Conservation (phyloP, 2,888 invertebrate species). For the Serripes groenlandicus region DNA sequence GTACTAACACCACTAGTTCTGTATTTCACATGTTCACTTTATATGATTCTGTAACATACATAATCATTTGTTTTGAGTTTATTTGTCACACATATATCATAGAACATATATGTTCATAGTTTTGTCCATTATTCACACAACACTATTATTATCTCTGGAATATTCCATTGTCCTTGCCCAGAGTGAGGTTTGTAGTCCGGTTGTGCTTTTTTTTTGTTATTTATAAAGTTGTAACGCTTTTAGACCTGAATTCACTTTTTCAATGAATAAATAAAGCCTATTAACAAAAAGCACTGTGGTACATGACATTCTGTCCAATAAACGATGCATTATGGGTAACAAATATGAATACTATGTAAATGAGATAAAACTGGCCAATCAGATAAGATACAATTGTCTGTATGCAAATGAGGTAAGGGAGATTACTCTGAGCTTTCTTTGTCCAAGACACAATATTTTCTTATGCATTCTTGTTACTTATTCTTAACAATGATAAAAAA, state of each 20-base stretch:
- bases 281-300: slow-evolving; percentile 29
- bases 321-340: slow-evolving; percentile 23
- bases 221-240: too few relatives aligned
- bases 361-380: slow-evolving; percentile 29
- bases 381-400: slow-evolving; percentile 17
- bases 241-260: slow-evolving; percentile 24
- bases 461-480: background rate
- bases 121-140: background rate
- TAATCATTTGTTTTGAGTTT: background rate
- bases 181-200: too few relatives aligned
- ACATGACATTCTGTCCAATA: slow-evolving; percentile 15
- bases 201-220: background rate
- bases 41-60: background rate
- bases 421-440: slow-evolving; percentile 34
- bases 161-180: background rate
- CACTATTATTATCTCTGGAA: background rate
- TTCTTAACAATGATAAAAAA: background rate
- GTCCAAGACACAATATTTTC: slow-evolving; percentile 12
- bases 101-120: too few relatives aligned
- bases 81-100: background rate
- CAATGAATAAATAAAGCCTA: slow-evolving; percentile 26
- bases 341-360: slow-evolving; percentile 23
- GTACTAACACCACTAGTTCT: too few relatives aligned
- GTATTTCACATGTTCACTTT: background rate
- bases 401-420: slow-evolving; percentile 30